phyloP scores from a whole-genome alignment of 2,888 invertebrate genomes.

The Pyrrhosoma nymphula region DNA sequence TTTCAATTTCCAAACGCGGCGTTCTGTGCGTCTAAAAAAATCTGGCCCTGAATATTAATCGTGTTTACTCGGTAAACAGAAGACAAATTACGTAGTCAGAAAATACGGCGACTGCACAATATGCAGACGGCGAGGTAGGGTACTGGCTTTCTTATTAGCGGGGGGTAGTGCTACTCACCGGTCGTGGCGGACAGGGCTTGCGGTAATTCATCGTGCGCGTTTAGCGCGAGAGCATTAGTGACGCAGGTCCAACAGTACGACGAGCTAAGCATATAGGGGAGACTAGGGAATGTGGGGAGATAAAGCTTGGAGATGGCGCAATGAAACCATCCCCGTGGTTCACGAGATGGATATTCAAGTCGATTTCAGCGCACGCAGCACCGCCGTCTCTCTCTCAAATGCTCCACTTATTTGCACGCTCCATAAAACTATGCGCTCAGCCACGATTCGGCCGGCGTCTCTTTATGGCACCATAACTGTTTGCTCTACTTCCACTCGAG shows the following conservation, averaged over 20 bases:
- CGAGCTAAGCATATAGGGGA: neutral
- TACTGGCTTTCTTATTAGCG: no score
- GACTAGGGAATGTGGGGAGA: neutral
- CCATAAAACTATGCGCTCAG: neutral
- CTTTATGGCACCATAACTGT: neutral
- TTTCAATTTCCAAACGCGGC: no score
- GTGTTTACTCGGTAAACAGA: no score
- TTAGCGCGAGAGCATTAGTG: neutral
- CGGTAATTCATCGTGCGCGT: neutral
- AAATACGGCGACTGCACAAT: no score
- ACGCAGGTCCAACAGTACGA: neutral
- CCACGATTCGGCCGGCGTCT: neutral
- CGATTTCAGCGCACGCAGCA: neutral
- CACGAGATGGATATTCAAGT: neutral
- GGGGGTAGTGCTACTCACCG: no score
- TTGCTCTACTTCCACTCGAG: neutral
- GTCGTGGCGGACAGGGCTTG: neutral
- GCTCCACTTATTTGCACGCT: neutral
- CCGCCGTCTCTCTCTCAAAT: no score
- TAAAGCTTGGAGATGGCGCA: neutral
- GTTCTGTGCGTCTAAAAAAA: no score
- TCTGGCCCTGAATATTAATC: no score
- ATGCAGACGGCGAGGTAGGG: no score
- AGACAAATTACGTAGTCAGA: no score
- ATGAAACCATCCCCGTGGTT: neutral